Conservation (phyloP, 2,797 vertebrate genomes). For the Coreius guichenoti region DNA sequence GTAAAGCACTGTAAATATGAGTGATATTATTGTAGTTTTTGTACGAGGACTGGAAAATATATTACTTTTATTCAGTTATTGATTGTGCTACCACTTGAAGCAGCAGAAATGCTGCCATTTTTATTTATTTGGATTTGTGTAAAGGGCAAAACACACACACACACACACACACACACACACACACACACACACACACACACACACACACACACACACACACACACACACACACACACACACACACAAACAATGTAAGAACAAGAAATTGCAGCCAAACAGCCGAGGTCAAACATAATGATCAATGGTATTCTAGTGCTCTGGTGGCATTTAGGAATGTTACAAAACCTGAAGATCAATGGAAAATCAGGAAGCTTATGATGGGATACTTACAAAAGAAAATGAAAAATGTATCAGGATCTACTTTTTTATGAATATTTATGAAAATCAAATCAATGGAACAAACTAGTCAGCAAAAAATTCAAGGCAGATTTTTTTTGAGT, state of each 20-base stretch:
- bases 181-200: background rate
- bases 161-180: background rate
- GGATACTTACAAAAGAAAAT: background rate
- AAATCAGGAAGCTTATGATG: background rate
- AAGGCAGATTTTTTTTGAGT: background rate
- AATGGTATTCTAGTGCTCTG: background rate
- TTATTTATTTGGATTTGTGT: constrained; percentile 25
- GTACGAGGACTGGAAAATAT: background rate
- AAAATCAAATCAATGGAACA: background rate
- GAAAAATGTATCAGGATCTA: too few relatives aligned
- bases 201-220: background rate
- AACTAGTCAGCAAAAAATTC: background rate
- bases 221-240: background rate
- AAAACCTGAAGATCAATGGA: background rate
- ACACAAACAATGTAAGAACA: background rate
- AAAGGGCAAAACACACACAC: background rate
- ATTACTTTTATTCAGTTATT: constrained; percentile 30
- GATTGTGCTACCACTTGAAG: constrained; percentile 24
- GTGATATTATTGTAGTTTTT: background rate
- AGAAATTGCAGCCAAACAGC: constrained; percentile 5
- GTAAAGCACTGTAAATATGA: background rate
- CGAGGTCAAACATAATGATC: constrained; percentile 9
- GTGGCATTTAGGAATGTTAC: background rate
- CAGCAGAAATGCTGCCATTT: constrained; percentile 12
- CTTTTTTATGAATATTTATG: background rate